Conservation (phyloP, 2,888 invertebrate species). For the Steinernema scapterisci region DNA sequence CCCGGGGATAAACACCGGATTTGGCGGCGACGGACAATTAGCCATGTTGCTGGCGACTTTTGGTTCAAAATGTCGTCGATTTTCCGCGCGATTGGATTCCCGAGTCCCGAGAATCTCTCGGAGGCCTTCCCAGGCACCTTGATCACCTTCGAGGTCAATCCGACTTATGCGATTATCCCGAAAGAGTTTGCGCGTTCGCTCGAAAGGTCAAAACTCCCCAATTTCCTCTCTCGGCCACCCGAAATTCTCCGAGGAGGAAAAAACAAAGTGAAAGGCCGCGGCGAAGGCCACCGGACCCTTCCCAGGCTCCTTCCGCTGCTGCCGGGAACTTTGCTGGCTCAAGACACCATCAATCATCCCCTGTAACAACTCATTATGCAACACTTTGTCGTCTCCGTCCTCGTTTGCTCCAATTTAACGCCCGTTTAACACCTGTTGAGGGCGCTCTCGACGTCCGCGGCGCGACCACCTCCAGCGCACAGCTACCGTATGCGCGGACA, state of each 20-base stretch:
- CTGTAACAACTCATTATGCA: slow-evolving; percentile 30
- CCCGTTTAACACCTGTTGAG: slow-evolving; percentile 32
- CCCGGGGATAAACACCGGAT: slow-evolving; percentile 28
- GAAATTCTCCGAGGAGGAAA: slow-evolving; percentile 21
- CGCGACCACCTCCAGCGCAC: background rate
- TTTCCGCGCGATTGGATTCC: background rate
- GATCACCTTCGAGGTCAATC: slow-evolving; percentile 16
- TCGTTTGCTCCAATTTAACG: slow-evolving; percentile 30
- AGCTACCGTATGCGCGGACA: slow-evolving; percentile 24
- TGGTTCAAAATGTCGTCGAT: background rate
- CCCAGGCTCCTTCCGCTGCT: background rate
- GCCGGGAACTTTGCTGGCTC: background rate
- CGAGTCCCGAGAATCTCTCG: background rate
- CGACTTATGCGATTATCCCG: slow-evolving; percentile 31
- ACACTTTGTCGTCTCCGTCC: slow-evolving; percentile 19
- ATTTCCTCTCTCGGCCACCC: slow-evolving; percentile 27
- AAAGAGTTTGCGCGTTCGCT: slow-evolving; percentile 27
- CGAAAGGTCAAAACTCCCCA: slow-evolving; percentile 8
- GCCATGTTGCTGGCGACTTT: slow-evolving; percentile 5
- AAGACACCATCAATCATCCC: background rate
- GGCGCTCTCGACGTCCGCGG: slow-evolving; percentile 22
- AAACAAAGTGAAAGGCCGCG: slow-evolving; percentile 30
- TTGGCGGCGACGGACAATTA: slow-evolving; percentile 2
- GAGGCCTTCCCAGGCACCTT: background rate
- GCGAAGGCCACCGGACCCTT: slow-evolving; percentile 14